Percentiles rank a stretch among this genome's conserved stretches.
phyloP scores from a whole-genome alignment of 2,113 vertebrate genomes.

The Epinephelus lanceolatus region DNA sequence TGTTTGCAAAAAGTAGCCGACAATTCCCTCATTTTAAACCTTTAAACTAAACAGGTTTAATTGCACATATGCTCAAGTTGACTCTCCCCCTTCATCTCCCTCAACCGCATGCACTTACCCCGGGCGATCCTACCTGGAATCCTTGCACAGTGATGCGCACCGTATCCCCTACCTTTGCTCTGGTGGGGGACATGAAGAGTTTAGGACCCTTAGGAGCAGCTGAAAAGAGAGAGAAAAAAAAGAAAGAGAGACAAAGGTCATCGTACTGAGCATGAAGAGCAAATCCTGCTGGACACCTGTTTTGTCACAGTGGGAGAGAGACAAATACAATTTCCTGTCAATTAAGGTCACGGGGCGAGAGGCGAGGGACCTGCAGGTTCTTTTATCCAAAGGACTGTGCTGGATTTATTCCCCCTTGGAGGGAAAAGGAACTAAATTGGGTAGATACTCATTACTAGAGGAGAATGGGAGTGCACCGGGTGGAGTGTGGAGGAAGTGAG shows the following conservation, averaged over 20 bases:
- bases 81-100: slow-evolving; percentile 41
- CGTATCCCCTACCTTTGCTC: slow-evolving; percentile 95
- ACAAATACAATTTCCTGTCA: slow-evolving; percentile 84
- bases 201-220: slow-evolving; percentile 96
- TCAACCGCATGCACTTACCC: slow-evolving; percentile 74
- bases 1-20: too few relatives aligned
- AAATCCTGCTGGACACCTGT: slow-evolving; percentile 68
- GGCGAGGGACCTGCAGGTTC: slow-evolving; percentile 71
- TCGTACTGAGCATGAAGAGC: slow-evolving; percentile 50
- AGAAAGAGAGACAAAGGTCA: slow-evolving; percentile 75
- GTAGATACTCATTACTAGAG: slow-evolving; percentile 85
- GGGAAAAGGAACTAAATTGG: slow-evolving; percentile 83
- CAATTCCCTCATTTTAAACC: too few relatives aligned
- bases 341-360: slow-evolving; percentile 79
- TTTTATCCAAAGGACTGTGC: slow-evolving; percentile 75
- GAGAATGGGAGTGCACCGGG: slow-evolving; percentile 81
- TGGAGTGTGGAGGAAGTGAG: slow-evolving; percentile 79
- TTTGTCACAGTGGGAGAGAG: slow-evolving; percentile 66
- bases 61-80: slow-evolving; percentile 21
- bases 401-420: slow-evolving; percentile 81
- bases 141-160: slow-evolving; percentile 95
- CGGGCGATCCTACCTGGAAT: slow-evolving; percentile 90
- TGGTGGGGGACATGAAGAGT: slow-evolving; percentile 90
- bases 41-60: slow-evolving; percentile 26
- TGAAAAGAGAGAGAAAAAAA: slow-evolving; percentile 67